Evolutionary conservation across 2,888 invertebrate genomes (phyloP), one percentile per base, ranked within the genome.

Genomic region (Melinaea menophilus): DNA sequence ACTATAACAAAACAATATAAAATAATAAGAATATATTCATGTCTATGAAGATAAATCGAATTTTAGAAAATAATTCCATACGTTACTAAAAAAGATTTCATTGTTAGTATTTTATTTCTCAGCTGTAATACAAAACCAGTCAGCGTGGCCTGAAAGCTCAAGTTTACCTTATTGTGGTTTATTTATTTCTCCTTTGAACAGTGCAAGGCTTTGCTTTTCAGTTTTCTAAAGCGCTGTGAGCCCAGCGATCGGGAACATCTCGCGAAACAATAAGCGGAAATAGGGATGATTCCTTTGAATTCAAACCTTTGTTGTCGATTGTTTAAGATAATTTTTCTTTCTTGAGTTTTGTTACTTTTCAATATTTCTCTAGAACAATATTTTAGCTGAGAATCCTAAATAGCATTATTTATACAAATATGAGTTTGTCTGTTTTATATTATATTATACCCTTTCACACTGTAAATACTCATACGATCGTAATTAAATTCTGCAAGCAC

Each of bases 161-260:
- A 57, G 64, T n/a, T 55, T 55, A 55, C 61, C 64, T 64, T 56
- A 57, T 61, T 61, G 61, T 37, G 58, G 58, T 41, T 61, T 64
- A 51, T 64, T 61, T 64, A 61, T 64, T 45, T 51, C 51, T 51
- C 31, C 60, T 58, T 64, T 64, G 56, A 54, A 41, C 45, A 48
- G 13, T 48, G 47, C 46, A 31, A 55, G 56, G 35, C 56, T 56
- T 45, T 41, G 45, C 54, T 22, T 35, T 41, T 31, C 51, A 51
- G 51, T 51, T 51, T 51, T 51, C 31, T 31, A 31, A 31, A 51
- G 22, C 5, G 51, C 31, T 51, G 51, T 31, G 31, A 51, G 22
- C 9, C 51, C 31, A 51, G 51, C 22, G 51, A 31, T 22, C 11
- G 9, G 31, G n/a, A 51, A 31, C 5, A 31, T 51, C 51, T 51